These are phyloP conservation scores for Holocentrus rufus DNA, from an alignment of 2,797 vertebrate genomes.

Conservation along the genomic window DNA sequence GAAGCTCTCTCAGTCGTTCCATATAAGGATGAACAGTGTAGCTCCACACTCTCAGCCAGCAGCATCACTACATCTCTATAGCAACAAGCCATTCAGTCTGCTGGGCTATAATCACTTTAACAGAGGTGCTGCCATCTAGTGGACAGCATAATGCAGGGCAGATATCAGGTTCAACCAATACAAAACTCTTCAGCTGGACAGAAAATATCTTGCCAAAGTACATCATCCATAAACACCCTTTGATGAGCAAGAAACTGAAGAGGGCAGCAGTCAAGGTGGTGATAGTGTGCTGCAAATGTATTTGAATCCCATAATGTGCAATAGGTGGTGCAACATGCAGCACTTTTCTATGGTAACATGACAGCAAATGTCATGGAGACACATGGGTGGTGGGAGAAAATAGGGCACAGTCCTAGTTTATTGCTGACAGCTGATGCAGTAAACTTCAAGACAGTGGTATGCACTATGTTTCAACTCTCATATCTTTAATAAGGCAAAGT, in stretches of 20 bases:
- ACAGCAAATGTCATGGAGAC: not conserved
- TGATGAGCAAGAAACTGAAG: not conserved
- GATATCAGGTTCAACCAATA: not conserved
- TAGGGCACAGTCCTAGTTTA: not conserved
- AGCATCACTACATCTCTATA: slow-evolving; percentile 72
- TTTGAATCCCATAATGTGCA: not conserved
- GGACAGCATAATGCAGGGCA: slow-evolving; percentile 31
- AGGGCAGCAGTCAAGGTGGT: not conserved
- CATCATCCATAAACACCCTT: not conserved
- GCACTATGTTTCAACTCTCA: not conserved
- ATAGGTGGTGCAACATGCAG: not conserved
- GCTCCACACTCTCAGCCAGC: slow-evolving; percentile 37
- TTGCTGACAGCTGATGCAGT: not conserved
- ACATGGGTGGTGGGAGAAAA: not conserved
- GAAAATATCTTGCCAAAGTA: not conserved
- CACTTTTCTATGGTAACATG: not conserved
- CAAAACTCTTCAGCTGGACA: slow-evolving; percentile 14
- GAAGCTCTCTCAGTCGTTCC: slow-evolving; percentile 52
- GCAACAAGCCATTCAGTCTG: slow-evolving; percentile 62
- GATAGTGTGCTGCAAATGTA: not conserved
- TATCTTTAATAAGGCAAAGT: not conserved
- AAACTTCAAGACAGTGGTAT: not conserved
- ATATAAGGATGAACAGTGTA: slow-evolving; percentile 65
- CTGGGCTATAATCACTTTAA: slow-evolving; percentile 22
- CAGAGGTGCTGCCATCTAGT: slow-evolving; percentile 71